Evolutionary conservation across 92 coral and sea anemone species (phyloP), one percentile per base, ranked within the genome.

Genomic region (Porites cylindrica): DNA sequence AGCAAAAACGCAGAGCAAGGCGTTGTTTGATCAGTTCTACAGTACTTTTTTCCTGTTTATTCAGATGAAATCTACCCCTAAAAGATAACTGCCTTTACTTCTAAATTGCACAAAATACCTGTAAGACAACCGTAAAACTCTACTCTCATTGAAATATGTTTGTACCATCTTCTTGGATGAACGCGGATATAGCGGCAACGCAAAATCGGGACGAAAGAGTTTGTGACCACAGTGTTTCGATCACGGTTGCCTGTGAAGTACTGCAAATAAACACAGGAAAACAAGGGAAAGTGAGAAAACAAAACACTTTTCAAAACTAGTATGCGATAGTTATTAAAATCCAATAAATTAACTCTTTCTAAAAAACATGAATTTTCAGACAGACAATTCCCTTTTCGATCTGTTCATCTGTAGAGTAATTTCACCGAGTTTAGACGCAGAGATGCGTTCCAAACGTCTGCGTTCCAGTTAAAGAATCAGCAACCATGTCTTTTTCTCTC

Each of bases 221-320:
- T 77, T 11, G 88, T 79, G 19, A 92, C 93, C n/a, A 92, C 93
- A 2, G 93, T 84, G 65, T 85, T 84, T 72, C 79, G 86, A 82
- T 92, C 95, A 52, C 92, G 90, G 81, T 92, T 92, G 10, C 90
- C 95, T 14, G 64, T 61, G 75, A 92, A 92, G 32, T 85, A 85
- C 89, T 85, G 70, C 11, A 77, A 61, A 64, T n/a, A 73, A 19
- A 50, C 47, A 47, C 24, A 38, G 19, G 6, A 21, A 59, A n/a
- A 58, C 18, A 21, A 20, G 7, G 23, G 14, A 23, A 59, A 23
- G 68, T 12, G 21, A 19, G 24, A 58, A 1, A 7, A 52, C 32
- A 54, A 75, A 75, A n/a, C 79, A 10, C 29, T 26, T 67, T 19
- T 18, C 38, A 26, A 7, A 2, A 4, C 1, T n/a, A 67, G 10